Percentiles rank a stretch among this genome's conserved stretches.
Conservation (phyloP, 2,113 vertebrate genomes). For the Oncorhynchus tshawytscha region DNA sequence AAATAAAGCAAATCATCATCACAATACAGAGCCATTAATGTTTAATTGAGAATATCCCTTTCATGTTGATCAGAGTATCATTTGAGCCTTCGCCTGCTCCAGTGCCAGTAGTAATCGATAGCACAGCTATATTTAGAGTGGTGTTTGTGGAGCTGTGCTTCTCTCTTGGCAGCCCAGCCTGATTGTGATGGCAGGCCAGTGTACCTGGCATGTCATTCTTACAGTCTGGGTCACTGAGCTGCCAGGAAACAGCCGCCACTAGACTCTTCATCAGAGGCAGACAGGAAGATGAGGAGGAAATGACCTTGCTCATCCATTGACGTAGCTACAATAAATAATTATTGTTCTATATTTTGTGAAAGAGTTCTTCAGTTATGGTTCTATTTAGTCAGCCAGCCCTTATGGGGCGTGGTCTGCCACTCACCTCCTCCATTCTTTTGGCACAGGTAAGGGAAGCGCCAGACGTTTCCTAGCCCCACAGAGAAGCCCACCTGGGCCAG, state of each 20-base stretch:
- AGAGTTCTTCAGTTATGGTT: no score
- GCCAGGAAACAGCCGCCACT: not conserved
- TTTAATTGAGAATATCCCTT: conserved; percentile 15
- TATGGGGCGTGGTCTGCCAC: conserved; percentile 23
- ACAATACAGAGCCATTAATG: conserved; percentile 20
- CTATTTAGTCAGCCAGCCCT: not conserved
- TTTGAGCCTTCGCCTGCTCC: conserved; percentile 14
- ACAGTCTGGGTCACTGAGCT: not conserved
- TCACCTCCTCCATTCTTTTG: conserved; percentile 99
- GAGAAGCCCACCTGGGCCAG: conserved; percentile 97
- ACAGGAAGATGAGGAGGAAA: not conserved
- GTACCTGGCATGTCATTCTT: conserved; percentile 1
- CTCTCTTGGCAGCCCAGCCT: conserved; percentile 17
- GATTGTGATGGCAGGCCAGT: conserved; percentile 2
- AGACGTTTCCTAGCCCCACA: conserved; percentile 95
- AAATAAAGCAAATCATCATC: conserved; percentile 19
- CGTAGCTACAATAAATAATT: not conserved
- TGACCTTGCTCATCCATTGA: not conserved
- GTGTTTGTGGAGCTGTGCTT: conserved; percentile 30
- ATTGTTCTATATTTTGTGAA: no score
- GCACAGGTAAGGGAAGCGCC: conserved; percentile 98
- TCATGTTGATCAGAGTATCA: conserved; percentile 37
- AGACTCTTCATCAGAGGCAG: not conserved
- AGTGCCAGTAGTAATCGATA: conserved; percentile 56
- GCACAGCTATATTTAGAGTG: conserved; percentile 55